Percentiles rank a stretch among this genome's conserved stretches.
phyloP scores from a whole-genome alignment of 2,888 invertebrate species.

The Autographa gamma region DNA sequence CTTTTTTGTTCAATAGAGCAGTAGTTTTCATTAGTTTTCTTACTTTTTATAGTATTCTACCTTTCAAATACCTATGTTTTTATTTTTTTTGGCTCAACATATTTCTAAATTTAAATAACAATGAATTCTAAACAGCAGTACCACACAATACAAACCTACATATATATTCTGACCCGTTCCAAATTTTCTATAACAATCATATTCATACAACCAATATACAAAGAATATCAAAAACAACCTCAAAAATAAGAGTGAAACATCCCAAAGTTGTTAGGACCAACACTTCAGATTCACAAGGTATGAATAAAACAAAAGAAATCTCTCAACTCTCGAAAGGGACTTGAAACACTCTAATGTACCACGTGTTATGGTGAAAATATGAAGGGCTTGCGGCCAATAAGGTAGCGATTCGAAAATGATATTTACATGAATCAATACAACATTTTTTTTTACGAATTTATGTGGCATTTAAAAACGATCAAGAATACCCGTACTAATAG shows the following conservation, averaged over 20 bases:
- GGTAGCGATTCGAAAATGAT: conserved; percentile 9
- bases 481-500: no score
- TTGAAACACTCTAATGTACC: conserved; percentile 56
- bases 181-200: not conserved
- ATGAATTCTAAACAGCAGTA: no score
- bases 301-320: conserved; percentile 66
- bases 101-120: no score
- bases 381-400: conserved; percentile 41
- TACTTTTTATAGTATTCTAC: not conserved
- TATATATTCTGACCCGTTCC: no score
- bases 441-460: no score
- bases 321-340: conserved; percentile 49
- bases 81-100: no score
- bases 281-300: conserved; percentile 48
- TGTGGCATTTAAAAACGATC: no score
- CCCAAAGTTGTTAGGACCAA: conserved; percentile 29
- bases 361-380: conserved; percentile 58
- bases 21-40: not conserved
- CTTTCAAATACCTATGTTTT: not conserved
- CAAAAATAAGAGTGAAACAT: conserved; percentile 36
- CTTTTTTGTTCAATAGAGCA: no score
- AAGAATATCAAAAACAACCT: not conserved
- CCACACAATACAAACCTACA: no score
- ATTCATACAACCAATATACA: not conserved
- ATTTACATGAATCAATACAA: no score